phyloP scores from a whole-genome alignment of 2,888 invertebrate genomes.

The Meiosimyza decipiens region DNA sequence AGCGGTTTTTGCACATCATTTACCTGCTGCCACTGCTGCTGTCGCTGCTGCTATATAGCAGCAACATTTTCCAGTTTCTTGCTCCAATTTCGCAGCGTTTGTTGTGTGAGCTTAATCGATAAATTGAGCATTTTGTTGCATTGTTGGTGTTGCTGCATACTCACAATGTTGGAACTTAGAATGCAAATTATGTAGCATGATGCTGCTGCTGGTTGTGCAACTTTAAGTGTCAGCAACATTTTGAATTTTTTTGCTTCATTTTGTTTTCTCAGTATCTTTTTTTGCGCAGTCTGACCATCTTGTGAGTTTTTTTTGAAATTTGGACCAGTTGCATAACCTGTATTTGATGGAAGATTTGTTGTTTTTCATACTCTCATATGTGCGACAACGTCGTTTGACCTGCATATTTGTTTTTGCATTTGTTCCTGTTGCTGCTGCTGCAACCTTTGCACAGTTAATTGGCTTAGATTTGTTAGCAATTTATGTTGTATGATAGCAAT shows the following conservation, averaged over 20 bases:
- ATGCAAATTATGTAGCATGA: neutral
- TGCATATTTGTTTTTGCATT: neutral
- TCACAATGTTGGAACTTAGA: slow-evolving; percentile 4
- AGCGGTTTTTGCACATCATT: neutral
- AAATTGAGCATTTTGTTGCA: slow-evolving; percentile 14
- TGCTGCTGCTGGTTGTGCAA: slow-evolving; percentile 3
- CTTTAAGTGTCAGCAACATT: neutral
- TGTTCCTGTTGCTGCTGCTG: neutral
- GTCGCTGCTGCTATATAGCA: neutral
- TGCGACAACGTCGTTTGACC: neutral
- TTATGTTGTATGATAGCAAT: no score
- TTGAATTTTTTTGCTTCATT: no score
- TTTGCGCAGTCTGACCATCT: no score
- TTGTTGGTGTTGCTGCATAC: neutral
- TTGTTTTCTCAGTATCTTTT: no score
- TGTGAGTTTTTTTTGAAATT: neutral
- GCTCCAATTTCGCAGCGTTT: slow-evolving; percentile 21
- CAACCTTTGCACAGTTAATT: slow-evolving; percentile 19
- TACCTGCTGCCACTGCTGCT: no score
- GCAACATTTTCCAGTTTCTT: neutral
- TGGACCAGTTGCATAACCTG: slow-evolving; percentile 22
- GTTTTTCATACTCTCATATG: no score
- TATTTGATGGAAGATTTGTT: neutral
- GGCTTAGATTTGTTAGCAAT: slow-evolving; percentile 8
- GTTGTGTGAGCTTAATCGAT: slow-evolving; percentile 11